These are phyloP conservation scores for Polypterus senegalus DNA, from an alignment of 2,113 vertebrate species.

Conservation along the genomic window DNA sequence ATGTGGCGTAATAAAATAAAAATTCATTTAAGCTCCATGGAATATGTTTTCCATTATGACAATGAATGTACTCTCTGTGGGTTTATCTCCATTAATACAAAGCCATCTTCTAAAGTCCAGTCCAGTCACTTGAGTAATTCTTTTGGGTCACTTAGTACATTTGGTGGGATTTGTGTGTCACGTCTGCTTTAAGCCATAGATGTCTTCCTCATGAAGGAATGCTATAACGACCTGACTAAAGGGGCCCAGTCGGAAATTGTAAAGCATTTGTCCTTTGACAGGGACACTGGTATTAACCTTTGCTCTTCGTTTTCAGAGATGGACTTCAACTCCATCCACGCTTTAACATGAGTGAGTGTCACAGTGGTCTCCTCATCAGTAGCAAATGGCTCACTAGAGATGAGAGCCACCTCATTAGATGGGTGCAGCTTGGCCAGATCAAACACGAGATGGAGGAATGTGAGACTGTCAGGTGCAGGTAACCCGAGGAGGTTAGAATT, in stretches of 20 bases:
- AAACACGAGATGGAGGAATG: conserved; percentile 4
- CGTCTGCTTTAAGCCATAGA: not conserved
- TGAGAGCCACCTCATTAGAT: conserved; percentile 16
- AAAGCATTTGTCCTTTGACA: conserved; percentile 35
- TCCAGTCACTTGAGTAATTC: not conserved
- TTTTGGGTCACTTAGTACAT: too few species aligned
- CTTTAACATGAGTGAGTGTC: conserved; percentile 38
- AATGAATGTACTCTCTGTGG: too few species aligned
- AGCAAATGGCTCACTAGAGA: conserved; percentile 1
- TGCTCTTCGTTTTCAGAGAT: conserved; percentile 1
- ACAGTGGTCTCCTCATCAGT: conserved; percentile 20
- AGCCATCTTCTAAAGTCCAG: not conserved
- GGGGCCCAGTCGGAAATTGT: conserved; percentile 18
- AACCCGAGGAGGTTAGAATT: not conserved
- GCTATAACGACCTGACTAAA: not conserved
- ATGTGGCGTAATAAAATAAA: too few species aligned
- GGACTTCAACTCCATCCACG: conserved; percentile 35
- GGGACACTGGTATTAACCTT: conserved; percentile 31
- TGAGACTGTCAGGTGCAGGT: not conserved
- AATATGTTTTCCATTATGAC: too few species aligned
- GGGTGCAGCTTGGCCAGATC: conserved; percentile 13
- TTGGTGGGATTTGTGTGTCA: not conserved
- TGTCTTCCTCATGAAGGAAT: not conserved
- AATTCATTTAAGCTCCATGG: too few species aligned
- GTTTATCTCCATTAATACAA: not conserved